Conservation (phyloP, 2,888 invertebrate species). For the Spodoptera exigua region DNA sequence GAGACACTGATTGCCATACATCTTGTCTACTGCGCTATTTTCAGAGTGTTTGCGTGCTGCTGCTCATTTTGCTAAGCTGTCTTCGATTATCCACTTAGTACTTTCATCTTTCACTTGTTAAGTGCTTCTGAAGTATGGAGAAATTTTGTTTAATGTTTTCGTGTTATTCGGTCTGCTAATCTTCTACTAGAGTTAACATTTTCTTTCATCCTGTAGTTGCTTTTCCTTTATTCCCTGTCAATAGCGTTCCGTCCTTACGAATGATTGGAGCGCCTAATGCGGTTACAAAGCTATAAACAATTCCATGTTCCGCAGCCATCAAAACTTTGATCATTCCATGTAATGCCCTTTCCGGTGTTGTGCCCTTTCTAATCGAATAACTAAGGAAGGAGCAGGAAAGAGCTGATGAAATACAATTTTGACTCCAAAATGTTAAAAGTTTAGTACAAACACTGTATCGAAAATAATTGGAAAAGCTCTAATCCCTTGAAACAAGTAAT, state of each 20-base stretch:
- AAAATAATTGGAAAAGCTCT: constrained; percentile 17
- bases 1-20: constrained; percentile 24
- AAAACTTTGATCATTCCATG: constrained; percentile 17
- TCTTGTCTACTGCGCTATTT: constrained; percentile 34
- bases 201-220: too few species aligned
- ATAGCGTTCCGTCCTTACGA: neutral
- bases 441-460: constrained; percentile 15
- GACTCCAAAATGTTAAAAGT: neutral
- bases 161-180: neutral
- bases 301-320: neutral
- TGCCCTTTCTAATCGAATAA: neutral
- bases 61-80: constrained; percentile 16
- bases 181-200: too few species aligned
- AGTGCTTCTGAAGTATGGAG: constrained; percentile 11
- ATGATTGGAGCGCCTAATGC: constrained; percentile 12
- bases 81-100: constrained; percentile 30
- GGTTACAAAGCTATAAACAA: constrained; percentile 4
- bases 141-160: constrained; percentile 4
- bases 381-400: too few species aligned
- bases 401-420: neutral
- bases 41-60: constrained; percentile 24
- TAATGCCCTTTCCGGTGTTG: neutral
- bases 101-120: constrained; percentile 32
- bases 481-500: constrained; percentile 27
- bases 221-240: too few species aligned